Evolutionary conservation across 2,113 vertebrate species (phyloP), one percentile per base, ranked within the genome.

Genomic region (Anolis sagrei): DNA sequence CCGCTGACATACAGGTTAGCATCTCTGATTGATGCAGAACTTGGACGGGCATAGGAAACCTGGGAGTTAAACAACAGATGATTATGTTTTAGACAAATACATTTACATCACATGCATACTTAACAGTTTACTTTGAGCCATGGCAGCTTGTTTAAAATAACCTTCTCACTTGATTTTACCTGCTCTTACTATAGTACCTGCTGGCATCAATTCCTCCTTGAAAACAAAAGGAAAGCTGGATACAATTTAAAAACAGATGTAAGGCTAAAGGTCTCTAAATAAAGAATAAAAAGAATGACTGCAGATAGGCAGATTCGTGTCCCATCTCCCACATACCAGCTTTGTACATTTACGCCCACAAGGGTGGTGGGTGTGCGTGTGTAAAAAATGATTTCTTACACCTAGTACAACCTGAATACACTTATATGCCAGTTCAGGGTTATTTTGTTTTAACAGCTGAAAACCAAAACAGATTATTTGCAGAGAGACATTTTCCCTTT

Each of bases 1-100:
- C 99, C 99, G 89, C 99, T 99, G 93, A 99, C 99, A 27, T 99
- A 99, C 91, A 99, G 96, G 96, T 99, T 99, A 11, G 99, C 99
- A 93, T 99, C 99, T 93, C 99, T 97, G 94, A 99, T 99, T 34
- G 99, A 99, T 95, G 99, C 98, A 80, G 99, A 99, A 95, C 98
- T 99, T 72, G 98, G 99, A 94, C 98, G 97, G 84, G 99, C 99
- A 88, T 99, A 99, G 0, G 99, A 99, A 95, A 99, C 98, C 98
- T 99, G 89, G 36, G 90, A 89, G 48, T 34, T 69, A 85, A 93
- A 82, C 78, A 76, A 58, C 77, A 75, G 5, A 51, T 51, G n/a
- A 44, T 75, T 81, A 58, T 78, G 49, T 0, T 1, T 94, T 88
- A 93, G 80, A 25, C 54, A 82, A 32, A 49, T 0, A 3, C 19